Evolutionary conservation across 2,113 vertebrate species (phyloP), one percentile per base, ranked within the genome.

Genomic region (Eurypyga helias): DNA sequence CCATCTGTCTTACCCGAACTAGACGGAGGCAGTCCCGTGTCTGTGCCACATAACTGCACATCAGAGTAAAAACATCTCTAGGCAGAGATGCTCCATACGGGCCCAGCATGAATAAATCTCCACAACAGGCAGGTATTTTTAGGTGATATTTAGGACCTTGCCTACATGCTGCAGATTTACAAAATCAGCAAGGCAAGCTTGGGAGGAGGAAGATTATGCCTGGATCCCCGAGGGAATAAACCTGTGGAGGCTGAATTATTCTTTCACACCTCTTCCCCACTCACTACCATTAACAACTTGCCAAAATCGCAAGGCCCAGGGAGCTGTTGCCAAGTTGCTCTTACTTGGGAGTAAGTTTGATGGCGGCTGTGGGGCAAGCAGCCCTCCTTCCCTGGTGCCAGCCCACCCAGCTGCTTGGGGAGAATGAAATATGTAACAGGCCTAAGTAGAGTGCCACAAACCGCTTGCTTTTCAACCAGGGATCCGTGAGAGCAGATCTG

Each of bases 241-340:
- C 67, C 43, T 51, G 41, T 46, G n/a, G 46, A 84, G 76, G 78
- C 0, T 9, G 62, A 92, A 31, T 77, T 88, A 95, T 92, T 70
- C 51, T 66, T 73, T 81, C 54, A 15, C 80, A 71, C 43, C 61
- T 54, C 76, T 82, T 93, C 38, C 77, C 43, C 17, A 8, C 33
- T 91, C 65, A 61, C 77, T 18, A 34, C 19, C 5, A 2, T 4
- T 75, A 92, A 78, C 11, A 61, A 46, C 77, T 61, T 91, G 72
- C 77, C 95, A 88, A 91, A 97, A 65, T 21, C 16, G 5, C 94
- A 91, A 60, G 85, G 83, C 58, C 85, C 70, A 78, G 84, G 38
- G 38, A 87, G 34, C 61, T 85, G 61, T 78, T 62, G 82, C 92
- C 94, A 82, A 85, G 52, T 34, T 94, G 55, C 60, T 93, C 81